phyloP scores from a whole-genome alignment of 2,888 invertebrate species.

The Hedychridium roseum region DNA sequence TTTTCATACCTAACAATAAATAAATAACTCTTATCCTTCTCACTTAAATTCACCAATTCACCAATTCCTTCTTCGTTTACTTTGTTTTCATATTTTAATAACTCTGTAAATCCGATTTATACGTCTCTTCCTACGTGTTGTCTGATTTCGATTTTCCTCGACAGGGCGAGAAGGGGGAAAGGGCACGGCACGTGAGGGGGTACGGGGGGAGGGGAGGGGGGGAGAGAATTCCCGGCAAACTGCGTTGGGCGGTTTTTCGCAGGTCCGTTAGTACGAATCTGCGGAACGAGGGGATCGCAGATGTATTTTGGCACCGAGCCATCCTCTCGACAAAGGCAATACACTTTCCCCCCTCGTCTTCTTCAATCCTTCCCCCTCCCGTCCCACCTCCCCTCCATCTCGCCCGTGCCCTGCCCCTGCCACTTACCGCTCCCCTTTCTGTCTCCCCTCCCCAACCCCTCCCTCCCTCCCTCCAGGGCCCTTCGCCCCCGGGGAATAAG shows the following conservation, averaged over 20 bases:
- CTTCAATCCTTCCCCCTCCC: not conserved
- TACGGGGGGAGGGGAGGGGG: conserved; percentile 26
- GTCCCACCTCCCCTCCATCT: not conserved
- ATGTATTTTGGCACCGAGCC: conserved; percentile 56
- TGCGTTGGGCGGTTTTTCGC: conserved; percentile 51
- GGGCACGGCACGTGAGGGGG: conserved; percentile 7
- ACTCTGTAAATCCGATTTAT: not conserved
- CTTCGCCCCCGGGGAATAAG: conserved; percentile 14
- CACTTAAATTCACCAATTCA: no score
- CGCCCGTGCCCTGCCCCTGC: not conserved
- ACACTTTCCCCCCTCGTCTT: no score
- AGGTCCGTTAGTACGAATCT: conserved; percentile 50
- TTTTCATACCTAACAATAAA: no score
- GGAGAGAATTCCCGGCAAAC: no score
- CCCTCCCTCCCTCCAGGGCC: not conserved
- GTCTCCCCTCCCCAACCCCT: not conserved
- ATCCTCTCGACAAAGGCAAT: no score
- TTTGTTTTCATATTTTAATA: no score
- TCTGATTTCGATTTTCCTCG: not conserved
- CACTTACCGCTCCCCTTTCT: not conserved
- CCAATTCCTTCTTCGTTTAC: no score
- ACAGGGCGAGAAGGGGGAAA: not conserved
- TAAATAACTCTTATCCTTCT: no score
- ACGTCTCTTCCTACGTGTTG: not conserved
- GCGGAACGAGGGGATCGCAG: conserved; percentile 47